Conservation (phyloP, 2,113 vertebrate genomes). For the Myiozetetes cayanensis region DNA sequence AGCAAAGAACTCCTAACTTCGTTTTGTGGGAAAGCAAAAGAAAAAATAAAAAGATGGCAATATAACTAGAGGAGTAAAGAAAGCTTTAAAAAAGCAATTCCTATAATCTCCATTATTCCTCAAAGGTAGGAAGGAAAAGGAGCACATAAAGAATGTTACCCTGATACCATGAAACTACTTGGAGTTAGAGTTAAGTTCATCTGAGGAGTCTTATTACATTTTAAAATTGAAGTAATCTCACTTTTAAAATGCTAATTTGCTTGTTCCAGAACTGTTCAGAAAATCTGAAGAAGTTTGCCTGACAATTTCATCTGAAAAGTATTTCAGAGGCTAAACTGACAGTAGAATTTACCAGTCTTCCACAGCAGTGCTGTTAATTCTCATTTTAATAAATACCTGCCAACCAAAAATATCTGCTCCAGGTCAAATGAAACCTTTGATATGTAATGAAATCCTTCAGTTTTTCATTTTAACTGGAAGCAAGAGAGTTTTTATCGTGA, state of each 20-base stretch:
- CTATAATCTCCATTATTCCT: neutral
- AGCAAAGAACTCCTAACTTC: neutral
- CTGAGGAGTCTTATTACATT: neutral
- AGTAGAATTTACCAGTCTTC: neutral
- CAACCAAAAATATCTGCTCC: neutral
- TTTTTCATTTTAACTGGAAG: neutral
- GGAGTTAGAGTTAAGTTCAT: neutral
- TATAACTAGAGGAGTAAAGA: neutral
- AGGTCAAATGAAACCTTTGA: neutral
- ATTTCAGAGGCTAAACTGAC: neutral
- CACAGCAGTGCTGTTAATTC: neutral
- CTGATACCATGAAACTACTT: neutral
- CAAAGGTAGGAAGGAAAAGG: neutral
- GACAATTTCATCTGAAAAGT: neutral
- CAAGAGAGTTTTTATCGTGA: neutral
- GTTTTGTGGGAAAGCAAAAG: neutral
- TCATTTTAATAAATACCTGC: neutral
- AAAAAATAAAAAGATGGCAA: neutral
- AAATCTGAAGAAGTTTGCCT: neutral
- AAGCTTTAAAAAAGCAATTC: neutral
- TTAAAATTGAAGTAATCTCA: neutral
- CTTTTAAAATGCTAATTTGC: neutral
- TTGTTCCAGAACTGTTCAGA: neutral
- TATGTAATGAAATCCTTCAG: neutral
- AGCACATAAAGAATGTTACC: neutral